phyloP scores from a whole-genome alignment of 37 sponge, comb jelly and placozoan genomes.

The Petrosia ficiformis region DNA sequence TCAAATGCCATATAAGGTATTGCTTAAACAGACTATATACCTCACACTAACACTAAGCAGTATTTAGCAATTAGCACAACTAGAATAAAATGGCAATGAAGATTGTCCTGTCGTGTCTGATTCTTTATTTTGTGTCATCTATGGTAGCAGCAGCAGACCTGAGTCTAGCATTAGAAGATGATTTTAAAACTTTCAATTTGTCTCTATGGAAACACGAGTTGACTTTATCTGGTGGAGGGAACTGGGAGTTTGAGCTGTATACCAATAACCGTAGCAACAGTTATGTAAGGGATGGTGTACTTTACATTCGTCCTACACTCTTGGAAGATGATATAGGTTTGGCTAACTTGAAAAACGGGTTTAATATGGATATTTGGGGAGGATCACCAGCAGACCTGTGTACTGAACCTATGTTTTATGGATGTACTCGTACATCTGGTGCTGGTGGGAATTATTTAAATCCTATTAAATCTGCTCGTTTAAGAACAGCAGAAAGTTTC shows the following conservation, averaged over 20 bases:
- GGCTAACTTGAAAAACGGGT: slow-evolving; percentile 42
- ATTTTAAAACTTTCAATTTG: slow-evolving; percentile 65
- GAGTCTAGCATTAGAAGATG: slow-evolving; percentile 54
- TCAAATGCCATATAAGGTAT: too few species aligned
- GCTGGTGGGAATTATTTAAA: slow-evolving; percentile 76
- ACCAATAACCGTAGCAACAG: slow-evolving; percentile 72
- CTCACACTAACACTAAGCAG: too few species aligned
- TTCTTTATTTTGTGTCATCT: too few species aligned
- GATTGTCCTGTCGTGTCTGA: too few species aligned
- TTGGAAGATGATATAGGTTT: slow-evolving; percentile 67
- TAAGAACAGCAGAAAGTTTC: slow-evolving; percentile 67
- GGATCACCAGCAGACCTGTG: slow-evolving; percentile 60
- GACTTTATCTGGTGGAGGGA: slow-evolving; percentile 65
- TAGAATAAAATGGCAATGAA: too few species aligned
- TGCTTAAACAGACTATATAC: too few species aligned
- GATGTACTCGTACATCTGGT: slow-evolving; percentile 52
- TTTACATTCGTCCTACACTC: slow-evolving; percentile 69
- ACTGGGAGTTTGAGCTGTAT: slow-evolving; percentile 75
- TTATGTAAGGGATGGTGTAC: slow-evolving; percentile 65
- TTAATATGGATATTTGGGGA: slow-evolving; percentile 71
- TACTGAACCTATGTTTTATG: slow-evolving; percentile 59
- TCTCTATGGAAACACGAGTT: slow-evolving; percentile 68
- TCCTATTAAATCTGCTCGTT: slow-evolving; percentile 64
- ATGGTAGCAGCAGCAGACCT: slow-evolving; percentile 4
- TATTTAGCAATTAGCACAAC: too few species aligned